Percentiles rank a stretch among this genome's conserved stretches.
These are phyloP conservation scores for Aegotheles bennettii DNA, from an alignment of 2,113 vertebrate genomes.

Conservation along the genomic window DNA sequence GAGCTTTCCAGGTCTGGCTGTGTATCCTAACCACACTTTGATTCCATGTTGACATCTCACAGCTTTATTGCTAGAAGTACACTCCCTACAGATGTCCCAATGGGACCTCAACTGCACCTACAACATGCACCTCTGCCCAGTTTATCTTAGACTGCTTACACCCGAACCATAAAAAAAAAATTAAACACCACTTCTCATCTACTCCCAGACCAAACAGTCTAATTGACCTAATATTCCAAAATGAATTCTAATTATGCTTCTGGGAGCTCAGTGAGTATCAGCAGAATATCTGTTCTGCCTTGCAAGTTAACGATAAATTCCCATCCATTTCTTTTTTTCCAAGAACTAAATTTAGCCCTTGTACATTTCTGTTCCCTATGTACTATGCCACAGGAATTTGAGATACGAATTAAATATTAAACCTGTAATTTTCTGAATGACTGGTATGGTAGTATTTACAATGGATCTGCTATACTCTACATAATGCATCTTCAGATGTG, in stretches of 20 bases:
- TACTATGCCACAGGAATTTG: background rate
- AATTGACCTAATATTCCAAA: background rate
- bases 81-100: background rate
- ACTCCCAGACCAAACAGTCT: background rate
- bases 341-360: background rate
- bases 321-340: background rate
- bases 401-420: background rate
- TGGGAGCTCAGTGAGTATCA: background rate
- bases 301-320: background rate
- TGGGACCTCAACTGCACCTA: background rate
- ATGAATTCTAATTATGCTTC: conserved; percentile 1
- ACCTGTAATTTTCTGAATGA: background rate
- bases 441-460: background rate
- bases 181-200: background rate
- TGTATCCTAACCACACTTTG: background rate
- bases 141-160: background rate
- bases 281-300: background rate
- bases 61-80: background rate
- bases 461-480: background rate
- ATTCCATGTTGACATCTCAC: accelerated
- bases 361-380: background rate
- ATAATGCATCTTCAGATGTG: background rate
- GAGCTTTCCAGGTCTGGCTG: background rate
- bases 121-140: background rate
- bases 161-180: background rate